Conservation (phyloP, 2,113 vertebrate genomes). For the Dendropsophus ebraccatus region DNA sequence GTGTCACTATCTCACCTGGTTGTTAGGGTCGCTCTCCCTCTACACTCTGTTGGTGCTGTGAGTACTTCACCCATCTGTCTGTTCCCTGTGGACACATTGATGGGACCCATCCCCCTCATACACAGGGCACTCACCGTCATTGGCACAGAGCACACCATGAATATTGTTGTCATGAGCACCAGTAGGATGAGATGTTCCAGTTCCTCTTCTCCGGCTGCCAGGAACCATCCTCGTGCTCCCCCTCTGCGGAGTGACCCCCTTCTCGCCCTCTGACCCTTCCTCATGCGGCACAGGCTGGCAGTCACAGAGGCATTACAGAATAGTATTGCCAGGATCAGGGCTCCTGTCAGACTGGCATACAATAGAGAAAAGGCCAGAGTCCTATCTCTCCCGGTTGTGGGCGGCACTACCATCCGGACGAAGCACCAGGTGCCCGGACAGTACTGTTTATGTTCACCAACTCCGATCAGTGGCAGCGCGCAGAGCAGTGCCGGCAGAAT, state of each 20-base stretch:
- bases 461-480: constrained; percentile 76
- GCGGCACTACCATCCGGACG: constrained; percentile 77
- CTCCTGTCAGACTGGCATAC: constrained; percentile 80
- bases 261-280: constrained; percentile 77
- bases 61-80: not conserved
- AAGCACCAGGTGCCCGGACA: constrained; percentile 91
- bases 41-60: not conserved
- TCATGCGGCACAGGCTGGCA: constrained; percentile 85
- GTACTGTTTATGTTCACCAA: constrained; percentile 84
- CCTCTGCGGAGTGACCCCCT: constrained; percentile 69
- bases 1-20: not conserved
- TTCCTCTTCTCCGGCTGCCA: constrained; percentile 78
- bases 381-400: not conserved
- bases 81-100: too few relatives aligned
- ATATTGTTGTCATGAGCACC: constrained; percentile 84
- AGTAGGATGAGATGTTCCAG: constrained; percentile 84
- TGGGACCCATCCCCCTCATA: too few relatives aligned
- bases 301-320: constrained; percentile 87
- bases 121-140: constrained; percentile 80
- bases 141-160: constrained; percentile 85
- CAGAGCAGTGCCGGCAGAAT: constrained; percentile 79
- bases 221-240: constrained; percentile 69
- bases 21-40: not conserved
- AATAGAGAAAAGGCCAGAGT: constrained; percentile 82
- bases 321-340: constrained; percentile 79